These are phyloP conservation scores for Cynodonichthys magdalenae DNA, from an alignment of 2,797 vertebrate species.

Conservation along the genomic window DNA sequence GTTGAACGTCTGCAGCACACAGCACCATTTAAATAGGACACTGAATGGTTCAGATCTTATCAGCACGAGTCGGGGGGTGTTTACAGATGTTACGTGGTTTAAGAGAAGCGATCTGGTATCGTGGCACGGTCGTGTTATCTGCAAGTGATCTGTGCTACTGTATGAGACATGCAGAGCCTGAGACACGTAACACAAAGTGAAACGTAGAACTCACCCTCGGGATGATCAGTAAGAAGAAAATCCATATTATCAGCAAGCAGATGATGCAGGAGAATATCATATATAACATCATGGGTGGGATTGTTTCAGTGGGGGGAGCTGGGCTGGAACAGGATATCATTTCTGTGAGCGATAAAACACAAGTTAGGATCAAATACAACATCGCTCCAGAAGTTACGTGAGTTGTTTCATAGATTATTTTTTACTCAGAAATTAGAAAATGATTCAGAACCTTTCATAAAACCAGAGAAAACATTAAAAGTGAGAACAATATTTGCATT, in stretches of 20 bases:
- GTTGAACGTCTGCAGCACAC: not conserved
- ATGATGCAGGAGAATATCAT: not conserved
- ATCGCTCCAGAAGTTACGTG: no score
- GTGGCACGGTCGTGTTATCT: not conserved
- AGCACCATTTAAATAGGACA: not conserved
- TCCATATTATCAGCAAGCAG: not conserved
- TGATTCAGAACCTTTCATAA: no score
- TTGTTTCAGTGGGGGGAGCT: not conserved
- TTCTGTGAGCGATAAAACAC: not conserved
- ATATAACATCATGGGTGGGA: not conserved
- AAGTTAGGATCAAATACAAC: no score
- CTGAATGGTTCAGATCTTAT: not conserved
- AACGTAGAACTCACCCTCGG: constrained; percentile 25
- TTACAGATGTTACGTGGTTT: not conserved
- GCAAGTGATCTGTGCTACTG: not conserved
- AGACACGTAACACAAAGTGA: not conserved
- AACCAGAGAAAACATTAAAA: no score
- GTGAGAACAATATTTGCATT: no score
- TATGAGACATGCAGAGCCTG: not conserved
- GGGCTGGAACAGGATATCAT: not conserved
- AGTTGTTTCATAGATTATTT: no score
- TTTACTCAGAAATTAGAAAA: no score
- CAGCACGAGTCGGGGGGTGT: not conserved
- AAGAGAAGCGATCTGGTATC: not conserved
- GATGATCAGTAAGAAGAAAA: constrained; percentile 20